Percentiles rank a stretch among this genome's conserved stretches.
phyloP scores from a whole-genome alignment of 2,113 vertebrate genomes.

The Nettapus auritus region DNA sequence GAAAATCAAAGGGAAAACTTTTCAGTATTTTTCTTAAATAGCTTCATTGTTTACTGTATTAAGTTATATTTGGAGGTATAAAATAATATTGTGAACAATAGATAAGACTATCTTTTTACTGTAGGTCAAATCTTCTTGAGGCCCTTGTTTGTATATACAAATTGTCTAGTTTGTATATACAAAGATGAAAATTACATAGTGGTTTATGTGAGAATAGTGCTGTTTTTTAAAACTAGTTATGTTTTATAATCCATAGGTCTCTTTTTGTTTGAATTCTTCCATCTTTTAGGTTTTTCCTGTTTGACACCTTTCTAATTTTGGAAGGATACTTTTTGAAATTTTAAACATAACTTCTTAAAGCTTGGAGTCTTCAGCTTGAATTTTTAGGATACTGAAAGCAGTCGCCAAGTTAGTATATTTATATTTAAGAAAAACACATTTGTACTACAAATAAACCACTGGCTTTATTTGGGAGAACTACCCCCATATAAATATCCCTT shows the following conservation, averaged over 20 bases:
- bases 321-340: background rate
- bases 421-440: background rate
- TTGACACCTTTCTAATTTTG: background rate
- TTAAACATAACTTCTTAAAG: background rate
- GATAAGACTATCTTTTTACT: background rate
- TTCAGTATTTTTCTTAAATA: background rate
- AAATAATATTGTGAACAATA: background rate
- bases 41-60: background rate
- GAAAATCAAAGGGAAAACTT: background rate
- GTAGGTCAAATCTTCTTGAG: background rate
- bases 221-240: background rate
- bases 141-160: background rate
- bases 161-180: background rate
- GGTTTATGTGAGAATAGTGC: background rate
- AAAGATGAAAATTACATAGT: background rate
- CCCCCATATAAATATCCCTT: background rate
- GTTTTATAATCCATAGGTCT: background rate
- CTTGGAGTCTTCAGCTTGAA: background rate
- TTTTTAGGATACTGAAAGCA: conserved; percentile 2
- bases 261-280: conserved; percentile 7
- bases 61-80: background rate
- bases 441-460: background rate
- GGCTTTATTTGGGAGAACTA: conserved; percentile 11
- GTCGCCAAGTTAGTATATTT: background rate
- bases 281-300: background rate